Evolutionary conservation across 2,797 vertebrate species (phyloP).

Genomic region (Rhinoraja longicauda): DNA sequence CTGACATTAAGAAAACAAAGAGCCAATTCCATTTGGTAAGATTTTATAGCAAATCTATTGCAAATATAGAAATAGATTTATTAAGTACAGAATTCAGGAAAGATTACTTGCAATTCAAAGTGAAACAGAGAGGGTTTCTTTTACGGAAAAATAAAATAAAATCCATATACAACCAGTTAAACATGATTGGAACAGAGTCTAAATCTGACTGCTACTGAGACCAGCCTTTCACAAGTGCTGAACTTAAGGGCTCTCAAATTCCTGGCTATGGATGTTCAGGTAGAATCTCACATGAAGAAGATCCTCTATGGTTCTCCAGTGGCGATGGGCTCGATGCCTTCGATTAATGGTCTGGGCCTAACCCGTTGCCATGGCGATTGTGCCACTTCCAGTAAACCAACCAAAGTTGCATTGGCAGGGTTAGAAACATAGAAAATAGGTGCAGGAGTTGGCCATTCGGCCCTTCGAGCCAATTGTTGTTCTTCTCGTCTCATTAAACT

Average conservation of each 20-base stretch:
- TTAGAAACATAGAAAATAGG: no score
- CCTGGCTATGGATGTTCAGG: neutral
- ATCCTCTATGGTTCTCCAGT: neutral
- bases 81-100: constrained; percentile 71
- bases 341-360: neutral
- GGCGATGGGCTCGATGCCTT: no score
- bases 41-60: constrained; percentile 78
- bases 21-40: neutral
- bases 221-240: neutral
- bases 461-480: neutral
- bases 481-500: neutral
- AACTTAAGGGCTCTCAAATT: constrained; percentile 6
- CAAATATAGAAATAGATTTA: constrained; percentile 80
- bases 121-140: constrained; percentile 49
- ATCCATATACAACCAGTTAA: constrained; percentile 26
- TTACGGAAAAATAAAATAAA: constrained; percentile 16
- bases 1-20: neutral
- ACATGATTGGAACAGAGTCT: constrained; percentile 28
- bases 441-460: no score
- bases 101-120: constrained; percentile 68
- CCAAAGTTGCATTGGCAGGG: neutral
- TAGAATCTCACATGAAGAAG: neutral
- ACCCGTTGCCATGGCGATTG: neutral
- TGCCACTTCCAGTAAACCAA: neutral
- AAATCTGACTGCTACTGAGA: neutral